A percentile compares a stretch with the other conserved stretches of the same genome.
phyloP scores from a whole-genome alignment of 2,888 invertebrate genomes.

The Leuctra nigra region DNA sequence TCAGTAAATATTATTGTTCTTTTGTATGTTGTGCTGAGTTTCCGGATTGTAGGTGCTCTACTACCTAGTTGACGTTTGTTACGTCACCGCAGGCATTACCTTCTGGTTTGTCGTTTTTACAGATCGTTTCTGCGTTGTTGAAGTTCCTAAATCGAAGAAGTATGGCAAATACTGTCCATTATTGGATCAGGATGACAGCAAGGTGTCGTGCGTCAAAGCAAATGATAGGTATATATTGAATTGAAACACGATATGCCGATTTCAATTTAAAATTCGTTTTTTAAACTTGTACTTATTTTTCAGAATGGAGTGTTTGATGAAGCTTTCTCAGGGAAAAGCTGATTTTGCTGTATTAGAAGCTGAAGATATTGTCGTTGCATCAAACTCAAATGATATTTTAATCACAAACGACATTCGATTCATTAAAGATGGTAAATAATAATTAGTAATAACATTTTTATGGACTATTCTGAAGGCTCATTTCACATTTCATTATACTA shows the following conservation, averaged over 20 bases:
- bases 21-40: too few species aligned
- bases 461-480: too few species aligned
- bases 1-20: too few species aligned
- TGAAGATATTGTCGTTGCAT: constrained; percentile 70
- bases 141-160: constrained; percentile 53
- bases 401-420: constrained; percentile 62
- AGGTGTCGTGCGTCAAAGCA: constrained; percentile 63
- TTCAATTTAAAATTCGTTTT: too few species aligned
- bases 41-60: too few species aligned
- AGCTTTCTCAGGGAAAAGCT: constrained; percentile 67
- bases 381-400: constrained; percentile 51
- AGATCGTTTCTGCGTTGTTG: constrained; percentile 68
- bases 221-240: constrained; percentile 55
- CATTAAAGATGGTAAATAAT: too few species aligned
- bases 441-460: too few species aligned
- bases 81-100: too few species aligned
- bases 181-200: constrained; percentile 47
- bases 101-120: constrained; percentile 36
- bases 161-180: constrained; percentile 57
- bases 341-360: constrained; percentile 80
- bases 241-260: not conserved
- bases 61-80: too few species aligned
- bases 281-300: constrained; percentile 21
- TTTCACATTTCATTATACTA: too few species aligned
- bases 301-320: constrained; percentile 73